Evolutionary conservation across 2,888 invertebrate species (phyloP).

Genomic region (Epirrhoe tristata): DNA sequence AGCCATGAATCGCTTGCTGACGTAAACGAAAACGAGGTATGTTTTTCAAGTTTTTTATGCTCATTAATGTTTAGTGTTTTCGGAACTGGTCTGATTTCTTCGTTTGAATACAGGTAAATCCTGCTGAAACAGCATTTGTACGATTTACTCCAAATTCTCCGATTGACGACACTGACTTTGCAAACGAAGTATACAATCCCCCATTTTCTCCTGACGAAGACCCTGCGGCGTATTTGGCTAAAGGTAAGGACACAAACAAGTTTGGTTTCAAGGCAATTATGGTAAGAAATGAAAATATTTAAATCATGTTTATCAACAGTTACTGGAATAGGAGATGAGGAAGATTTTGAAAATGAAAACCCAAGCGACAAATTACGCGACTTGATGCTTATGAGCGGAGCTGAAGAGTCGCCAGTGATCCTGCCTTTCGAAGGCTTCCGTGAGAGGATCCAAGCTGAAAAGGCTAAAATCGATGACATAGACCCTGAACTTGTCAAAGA

Average conservation of each 20-base stretch:
- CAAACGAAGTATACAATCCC: constrained; percentile 93
- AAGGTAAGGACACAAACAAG: constrained; percentile 54
- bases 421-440: constrained; percentile 77
- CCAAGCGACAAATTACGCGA: constrained; percentile 76
- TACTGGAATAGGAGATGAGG: constrained; percentile 48
- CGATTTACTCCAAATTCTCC: constrained; percentile 90
- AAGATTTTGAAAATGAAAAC: constrained; percentile 54
- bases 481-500: constrained; percentile 61
- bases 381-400: constrained; percentile 66
- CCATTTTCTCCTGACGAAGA: constrained; percentile 84
- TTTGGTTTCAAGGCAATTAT: not conserved
- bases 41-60: not conserved
- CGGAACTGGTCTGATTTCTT: not conserved
- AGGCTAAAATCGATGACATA: constrained; percentile 51
- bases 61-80: not conserved
- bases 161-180: constrained; percentile 88
- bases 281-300: not conserved
- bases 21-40: constrained; percentile 61
- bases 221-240: constrained; percentile 61
- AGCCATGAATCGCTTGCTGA: constrained; percentile 54
- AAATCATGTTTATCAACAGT: constrained; percentile 21
- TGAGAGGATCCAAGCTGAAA: constrained; percentile 72
- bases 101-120: constrained; percentile 75
- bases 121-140: constrained; percentile 91
- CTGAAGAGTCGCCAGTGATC: constrained; percentile 70